Evolutionary conservation across 2,797 vertebrate species (phyloP).

Genomic region (Hoplostethus mediterraneus): DNA sequence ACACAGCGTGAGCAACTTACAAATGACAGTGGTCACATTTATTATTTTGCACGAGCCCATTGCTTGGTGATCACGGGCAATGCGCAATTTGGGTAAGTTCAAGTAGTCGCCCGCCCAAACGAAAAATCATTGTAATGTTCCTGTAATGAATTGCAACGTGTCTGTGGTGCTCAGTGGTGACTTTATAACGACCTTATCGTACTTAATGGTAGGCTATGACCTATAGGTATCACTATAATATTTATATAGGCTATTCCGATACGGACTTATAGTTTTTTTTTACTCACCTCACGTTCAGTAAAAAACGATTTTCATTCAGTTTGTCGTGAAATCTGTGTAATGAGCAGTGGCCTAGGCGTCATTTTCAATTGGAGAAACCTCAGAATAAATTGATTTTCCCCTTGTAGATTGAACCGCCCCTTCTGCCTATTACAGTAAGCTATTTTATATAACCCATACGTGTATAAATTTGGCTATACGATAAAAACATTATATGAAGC

Average conservation of each 20-base stretch:
- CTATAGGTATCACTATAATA: too few relatives aligned
- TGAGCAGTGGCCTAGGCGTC: not conserved
- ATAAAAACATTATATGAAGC: slow-evolving; percentile 43
- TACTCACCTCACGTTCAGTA: too few relatives aligned
- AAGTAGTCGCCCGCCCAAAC: not conserved
- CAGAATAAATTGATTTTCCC: slow-evolving; percentile 35
- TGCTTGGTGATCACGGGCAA: not conserved
- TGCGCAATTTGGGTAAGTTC: slow-evolving; percentile 16
- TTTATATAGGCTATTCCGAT: too few relatives aligned
- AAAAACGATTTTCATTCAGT: not conserved
- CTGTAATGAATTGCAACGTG: not conserved
- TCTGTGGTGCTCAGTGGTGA: too few relatives aligned
- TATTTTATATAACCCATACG: slow-evolving; percentile 21
- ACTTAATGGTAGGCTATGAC: too few relatives aligned
- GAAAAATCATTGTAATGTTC: not conserved
- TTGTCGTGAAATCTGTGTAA: slow-evolving; percentile 10
- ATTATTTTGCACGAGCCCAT: not conserved
- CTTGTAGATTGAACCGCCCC: slow-evolving; percentile 27
- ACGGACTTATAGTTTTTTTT: too few relatives aligned
- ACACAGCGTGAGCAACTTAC: not conserved
- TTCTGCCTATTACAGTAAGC: slow-evolving; percentile 24
- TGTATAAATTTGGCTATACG: slow-evolving; percentile 30
- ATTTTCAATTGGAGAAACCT: slow-evolving; percentile 20
- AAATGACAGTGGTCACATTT: not conserved
- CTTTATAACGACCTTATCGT: too few relatives aligned